phyloP scores from a whole-genome alignment of 2,113 vertebrate species.

The Ictalurus punctatus region DNA sequence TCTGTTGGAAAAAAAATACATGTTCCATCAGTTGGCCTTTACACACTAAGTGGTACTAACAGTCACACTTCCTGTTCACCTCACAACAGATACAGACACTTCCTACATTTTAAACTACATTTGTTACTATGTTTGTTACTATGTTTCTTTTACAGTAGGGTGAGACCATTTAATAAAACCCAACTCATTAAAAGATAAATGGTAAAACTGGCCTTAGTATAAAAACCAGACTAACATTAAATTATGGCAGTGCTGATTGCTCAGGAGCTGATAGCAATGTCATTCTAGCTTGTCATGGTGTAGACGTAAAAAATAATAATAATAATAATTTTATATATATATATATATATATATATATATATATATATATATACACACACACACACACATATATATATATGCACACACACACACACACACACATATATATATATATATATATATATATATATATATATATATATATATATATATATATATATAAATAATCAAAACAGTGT shows the following conservation, averaged over 20 bases:
- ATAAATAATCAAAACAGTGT: neutral
- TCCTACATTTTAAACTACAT: neutral
- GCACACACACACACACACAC: too few relatives aligned
- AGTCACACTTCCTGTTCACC: neutral
- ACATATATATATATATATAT: too few relatives aligned
- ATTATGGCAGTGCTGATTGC: neutral
- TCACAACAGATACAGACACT: neutral
- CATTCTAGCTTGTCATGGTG: neutral
- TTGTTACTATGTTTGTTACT: neutral
- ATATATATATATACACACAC: too few relatives aligned
- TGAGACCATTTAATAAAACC: neutral
- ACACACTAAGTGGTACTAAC: neutral
- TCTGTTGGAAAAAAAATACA: neutral
- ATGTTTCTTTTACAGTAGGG: neutral
- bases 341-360: too few relatives aligned
- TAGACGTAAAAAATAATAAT: neutral
- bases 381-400: too few relatives aligned
- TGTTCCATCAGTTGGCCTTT: neutral
- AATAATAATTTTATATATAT: neutral
- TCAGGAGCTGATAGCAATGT: neutral
- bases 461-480: neutral
- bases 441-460: too few relatives aligned
- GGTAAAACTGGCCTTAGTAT: neutral
- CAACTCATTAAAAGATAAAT: neutral
- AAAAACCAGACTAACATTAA: neutral